These are phyloP conservation scores for Minunthozetes semirufus DNA, from an alignment of 2,888 invertebrate genomes.

Conservation along the genomic window DNA sequence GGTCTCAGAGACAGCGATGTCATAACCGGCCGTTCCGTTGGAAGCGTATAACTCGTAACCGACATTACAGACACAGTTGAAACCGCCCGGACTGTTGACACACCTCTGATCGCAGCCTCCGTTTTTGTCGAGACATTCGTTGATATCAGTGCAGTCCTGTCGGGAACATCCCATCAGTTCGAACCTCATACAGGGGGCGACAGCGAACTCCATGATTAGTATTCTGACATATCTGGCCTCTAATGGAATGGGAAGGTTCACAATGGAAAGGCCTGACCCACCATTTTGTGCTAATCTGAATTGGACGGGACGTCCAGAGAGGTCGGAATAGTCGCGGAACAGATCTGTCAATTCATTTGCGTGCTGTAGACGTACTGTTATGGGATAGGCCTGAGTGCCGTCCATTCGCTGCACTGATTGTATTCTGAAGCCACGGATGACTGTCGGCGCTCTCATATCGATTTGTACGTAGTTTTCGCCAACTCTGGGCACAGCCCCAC, in stretches of 20 bases:
- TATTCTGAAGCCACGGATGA: constrained; percentile 80
- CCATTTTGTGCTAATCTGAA: constrained; percentile 69
- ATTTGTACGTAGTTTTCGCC: constrained; percentile 77
- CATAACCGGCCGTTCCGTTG: constrained; percentile 83
- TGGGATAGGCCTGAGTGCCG: constrained; percentile 72
- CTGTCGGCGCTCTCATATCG: constrained; percentile 78
- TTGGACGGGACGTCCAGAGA: constrained; percentile 67
- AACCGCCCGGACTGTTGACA: constrained; percentile 79
- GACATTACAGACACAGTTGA: constrained; percentile 77
- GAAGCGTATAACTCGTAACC: constrained; percentile 78
- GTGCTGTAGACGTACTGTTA: constrained; percentile 79
- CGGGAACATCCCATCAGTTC: constrained; percentile 89
- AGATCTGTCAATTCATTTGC: constrained; percentile 79
- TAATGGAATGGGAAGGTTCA: constrained; percentile 81
- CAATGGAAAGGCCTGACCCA: constrained; percentile 72
- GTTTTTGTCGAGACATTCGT: constrained; percentile 76
- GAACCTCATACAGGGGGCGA: constrained; percentile 78
- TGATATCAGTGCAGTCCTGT: constrained; percentile 74
- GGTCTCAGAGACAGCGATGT: constrained; percentile 70
- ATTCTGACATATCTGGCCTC: constrained; percentile 82
- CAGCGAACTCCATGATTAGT: constrained; percentile 72
- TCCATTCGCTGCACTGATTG: constrained; percentile 69
- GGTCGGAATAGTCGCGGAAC: constrained; percentile 84
- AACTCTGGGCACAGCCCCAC: constrained; percentile 74
- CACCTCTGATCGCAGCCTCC: constrained; percentile 92